Conservation (phyloP, 2,797 vertebrate genomes). For the Clarias laeviceps region DNA sequence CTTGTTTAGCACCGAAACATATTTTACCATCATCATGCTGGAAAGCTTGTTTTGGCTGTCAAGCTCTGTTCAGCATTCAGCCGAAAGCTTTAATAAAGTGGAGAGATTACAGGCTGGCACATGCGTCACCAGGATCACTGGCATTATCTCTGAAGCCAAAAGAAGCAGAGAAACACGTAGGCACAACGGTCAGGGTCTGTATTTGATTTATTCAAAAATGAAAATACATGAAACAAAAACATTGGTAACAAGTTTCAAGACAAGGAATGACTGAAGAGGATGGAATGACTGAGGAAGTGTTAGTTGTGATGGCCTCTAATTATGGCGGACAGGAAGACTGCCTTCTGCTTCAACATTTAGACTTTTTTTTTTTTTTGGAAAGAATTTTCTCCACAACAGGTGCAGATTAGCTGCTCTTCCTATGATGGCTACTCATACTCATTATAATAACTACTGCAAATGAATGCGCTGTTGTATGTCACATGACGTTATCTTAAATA, state of each 20-base stretch:
- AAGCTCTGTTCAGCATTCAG: conserved; percentile 39
- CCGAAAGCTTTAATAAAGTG: conserved; percentile 2
- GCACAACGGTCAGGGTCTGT: conserved; percentile 31
- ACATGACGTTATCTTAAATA: background rate
- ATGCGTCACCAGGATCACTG: conserved; percentile 11
- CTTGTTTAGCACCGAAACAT: background rate
- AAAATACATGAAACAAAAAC: conserved; percentile 48
- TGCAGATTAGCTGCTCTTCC: background rate
- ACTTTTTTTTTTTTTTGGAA: background rate
- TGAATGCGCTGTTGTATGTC: background rate
- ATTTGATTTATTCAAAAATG: conserved; percentile 44
- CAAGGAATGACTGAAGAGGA: conserved; percentile 10
- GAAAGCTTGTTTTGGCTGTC: background rate
- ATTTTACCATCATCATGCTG: background rate
- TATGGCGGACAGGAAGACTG: conserved; percentile 8
- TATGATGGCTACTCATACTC: background rate
- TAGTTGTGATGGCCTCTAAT: background rate
- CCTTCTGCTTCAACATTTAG: conserved; percentile 6
- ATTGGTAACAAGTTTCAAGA: conserved; percentile 22
- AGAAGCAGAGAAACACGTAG: background rate
- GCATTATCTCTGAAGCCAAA: background rate
- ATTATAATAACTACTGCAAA: background rate
- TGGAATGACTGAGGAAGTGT: conserved; percentile 19
- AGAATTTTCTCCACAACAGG: background rate
- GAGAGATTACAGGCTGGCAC: conserved; percentile 35